Evolutionary conservation across 2,888 invertebrate species (phyloP).

Genomic region (Netelia inedita): DNA sequence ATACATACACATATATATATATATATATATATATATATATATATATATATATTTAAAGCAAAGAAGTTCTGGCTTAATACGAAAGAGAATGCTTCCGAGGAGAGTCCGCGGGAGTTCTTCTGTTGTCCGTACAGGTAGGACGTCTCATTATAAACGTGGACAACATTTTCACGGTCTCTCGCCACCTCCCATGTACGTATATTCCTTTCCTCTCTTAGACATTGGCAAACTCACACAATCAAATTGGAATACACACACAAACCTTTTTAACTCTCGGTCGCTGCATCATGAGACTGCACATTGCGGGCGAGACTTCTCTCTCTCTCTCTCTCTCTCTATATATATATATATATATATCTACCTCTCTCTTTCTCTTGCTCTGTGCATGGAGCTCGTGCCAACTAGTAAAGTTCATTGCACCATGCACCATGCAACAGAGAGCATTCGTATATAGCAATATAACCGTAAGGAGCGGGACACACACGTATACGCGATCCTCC

Average conservation of each 20-base stretch:
- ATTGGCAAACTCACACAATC: background rate
- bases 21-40: constrained; percentile 2
- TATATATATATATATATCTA: too few relatives aligned
- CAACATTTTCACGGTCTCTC: constrained; percentile 55
- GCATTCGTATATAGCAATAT: constrained; percentile 39
- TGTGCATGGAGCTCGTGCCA: constrained; percentile 66
- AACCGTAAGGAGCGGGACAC: constrained; percentile 32
- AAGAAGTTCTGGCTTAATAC: constrained; percentile 12
- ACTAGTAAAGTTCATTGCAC: constrained; percentile 75
- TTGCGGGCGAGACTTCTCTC: constrained; percentile 45
- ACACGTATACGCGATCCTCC: constrained; percentile 31
- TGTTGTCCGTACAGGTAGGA: background rate
- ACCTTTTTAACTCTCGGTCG: constrained; percentile 44
- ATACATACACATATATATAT: constrained; percentile 24
- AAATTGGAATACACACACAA: constrained; percentile 11
- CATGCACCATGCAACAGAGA: constrained; percentile 57
- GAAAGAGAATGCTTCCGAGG: constrained; percentile 34
- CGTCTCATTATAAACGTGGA: constrained; percentile 52
- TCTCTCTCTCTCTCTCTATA: constrained; percentile 15
- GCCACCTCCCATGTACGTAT: constrained; percentile 16
- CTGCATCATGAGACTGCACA: constrained; percentile 61
- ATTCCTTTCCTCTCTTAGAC: constrained; percentile 8
- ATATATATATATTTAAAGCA: constrained; percentile 10
- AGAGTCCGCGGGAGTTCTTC: constrained; percentile 14
- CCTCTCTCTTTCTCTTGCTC: constrained; percentile 20